These are phyloP conservation scores for Rhynchopsitta pachyrhyncha DNA, from an alignment of 2,113 vertebrate genomes.

Conservation along the genomic window DNA sequence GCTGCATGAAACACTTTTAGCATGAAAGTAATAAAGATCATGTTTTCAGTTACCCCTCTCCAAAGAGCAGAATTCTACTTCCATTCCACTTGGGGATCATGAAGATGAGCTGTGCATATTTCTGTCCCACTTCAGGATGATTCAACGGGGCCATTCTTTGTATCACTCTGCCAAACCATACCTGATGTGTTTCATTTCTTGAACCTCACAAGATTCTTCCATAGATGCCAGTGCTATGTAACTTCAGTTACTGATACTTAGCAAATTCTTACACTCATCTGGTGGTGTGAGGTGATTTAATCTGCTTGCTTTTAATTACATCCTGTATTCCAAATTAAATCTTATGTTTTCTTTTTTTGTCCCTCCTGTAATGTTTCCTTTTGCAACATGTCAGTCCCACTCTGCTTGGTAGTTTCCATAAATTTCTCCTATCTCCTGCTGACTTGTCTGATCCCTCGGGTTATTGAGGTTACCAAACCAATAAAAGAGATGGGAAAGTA, in stretches of 20 bases:
- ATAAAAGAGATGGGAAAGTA: not conserved
- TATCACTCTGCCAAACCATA: not conserved
- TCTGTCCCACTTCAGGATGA: not conserved
- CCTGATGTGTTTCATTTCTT: not conserved
- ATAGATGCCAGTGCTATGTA: not conserved
- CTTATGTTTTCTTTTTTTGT: not conserved
- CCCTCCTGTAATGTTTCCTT: not conserved
- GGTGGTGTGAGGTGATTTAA: not conserved
- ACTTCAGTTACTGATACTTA: not conserved
- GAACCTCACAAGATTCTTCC: not conserved
- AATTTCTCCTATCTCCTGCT: slow-evolving; percentile 4
- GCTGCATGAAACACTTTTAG: not conserved
- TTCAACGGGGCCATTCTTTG: not conserved
- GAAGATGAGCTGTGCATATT: not conserved
- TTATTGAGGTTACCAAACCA: not conserved
- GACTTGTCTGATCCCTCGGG: not conserved
- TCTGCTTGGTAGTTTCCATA: not conserved
- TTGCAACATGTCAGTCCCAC: not conserved
- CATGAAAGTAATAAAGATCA: not conserved
- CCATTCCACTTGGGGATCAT: not conserved
- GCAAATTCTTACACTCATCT: not conserved
- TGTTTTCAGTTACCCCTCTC: not conserved
- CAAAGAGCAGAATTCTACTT: not conserved
- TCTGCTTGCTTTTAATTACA: slow-evolving; percentile 14
- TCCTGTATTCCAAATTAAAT: not conserved